Evolutionary conservation across 92 coral and sea anemone genomes (phyloP).

Genomic region (Virgularia gustaviana): DNA sequence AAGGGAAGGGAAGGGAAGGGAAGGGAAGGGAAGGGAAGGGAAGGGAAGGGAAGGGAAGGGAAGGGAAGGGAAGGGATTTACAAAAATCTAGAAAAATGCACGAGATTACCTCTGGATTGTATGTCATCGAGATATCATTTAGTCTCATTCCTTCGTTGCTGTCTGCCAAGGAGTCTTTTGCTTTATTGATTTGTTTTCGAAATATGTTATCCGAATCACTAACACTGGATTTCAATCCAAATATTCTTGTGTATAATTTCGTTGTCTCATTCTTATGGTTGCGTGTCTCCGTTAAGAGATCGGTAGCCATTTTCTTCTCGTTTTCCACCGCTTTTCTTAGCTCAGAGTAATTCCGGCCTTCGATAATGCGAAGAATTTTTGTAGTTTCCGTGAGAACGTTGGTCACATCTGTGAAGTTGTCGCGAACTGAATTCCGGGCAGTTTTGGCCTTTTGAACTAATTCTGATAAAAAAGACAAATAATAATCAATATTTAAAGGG

Average conservation of each 20-base stretch:
- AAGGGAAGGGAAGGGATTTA: neutral
- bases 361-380: slow-evolving; percentile 6
- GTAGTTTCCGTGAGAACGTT: neutral
- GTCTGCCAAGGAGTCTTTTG: neutral
- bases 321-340: slow-evolving; percentile 10
- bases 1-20: too few species aligned
- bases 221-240: neutral
- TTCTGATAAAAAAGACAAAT: neutral
- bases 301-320: neutral
- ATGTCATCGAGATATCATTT: neutral
- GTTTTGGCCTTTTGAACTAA: neutral
- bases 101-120: slow-evolving; percentile 17
- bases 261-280: neutral
- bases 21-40: too few species aligned
- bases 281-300: neutral
- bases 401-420: neutral
- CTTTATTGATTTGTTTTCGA: neutral
- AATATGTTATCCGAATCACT: neutral
- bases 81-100: neutral
- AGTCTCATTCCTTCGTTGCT: neutral
- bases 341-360: slow-evolving; percentile 15
- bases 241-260: neutral
- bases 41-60: too few species aligned
- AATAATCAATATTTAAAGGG: neutral
- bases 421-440: neutral